Evolutionary conservation across 2,113 vertebrate genomes (phyloP), one percentile per base, ranked within the genome.

Genomic region (Gulo gulo): DNA sequence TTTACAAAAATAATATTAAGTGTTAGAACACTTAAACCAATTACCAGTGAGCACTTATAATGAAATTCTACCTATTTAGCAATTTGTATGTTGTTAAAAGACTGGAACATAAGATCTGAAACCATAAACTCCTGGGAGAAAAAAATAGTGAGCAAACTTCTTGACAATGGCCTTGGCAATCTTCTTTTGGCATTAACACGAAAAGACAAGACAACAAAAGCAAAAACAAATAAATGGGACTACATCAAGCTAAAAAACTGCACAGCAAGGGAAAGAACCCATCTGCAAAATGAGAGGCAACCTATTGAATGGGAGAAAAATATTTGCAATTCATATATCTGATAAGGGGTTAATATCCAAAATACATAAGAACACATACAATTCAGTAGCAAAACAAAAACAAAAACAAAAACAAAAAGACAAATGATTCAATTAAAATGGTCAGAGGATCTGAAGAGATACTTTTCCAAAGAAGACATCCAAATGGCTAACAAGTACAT

Each of bases 1-100:
- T 83, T 94, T 63, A 93, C 21, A 81, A 69, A 96, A 93, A 88
- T 59, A 74, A 65, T 67, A 80, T 52, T 95, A 71, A 90, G 88
- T 69, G 8, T 83, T 11, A 81, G 42, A 69, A 83, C 11, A 86
- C 6, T 81, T 80, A 78, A 78, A 82, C 3, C 47, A 71, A 47
- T 63, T 55, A 87, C 15, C 24, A 42, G 1, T 86, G 31, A 82
- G 29, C 9, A 61, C 36, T 73, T 84, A 34, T 29, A 78, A 50
- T 89, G 29, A 81, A 88, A 78, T 76, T 76, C 42, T 47, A 29
- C 42, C 24, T 76, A 4, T 6, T 45, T 76, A 16, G 13, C 24
- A 76, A 76, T 29, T 76, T 74, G n/a, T 18, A 21, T 39, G 42
- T 45, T 45, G 73, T 76, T 76, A 16, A n/a, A 78, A 89, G 20